These are phyloP conservation scores for Pomatorhinus ruficollis DNA, from an alignment of 2,113 vertebrate genomes.

Conservation along the genomic window DNA sequence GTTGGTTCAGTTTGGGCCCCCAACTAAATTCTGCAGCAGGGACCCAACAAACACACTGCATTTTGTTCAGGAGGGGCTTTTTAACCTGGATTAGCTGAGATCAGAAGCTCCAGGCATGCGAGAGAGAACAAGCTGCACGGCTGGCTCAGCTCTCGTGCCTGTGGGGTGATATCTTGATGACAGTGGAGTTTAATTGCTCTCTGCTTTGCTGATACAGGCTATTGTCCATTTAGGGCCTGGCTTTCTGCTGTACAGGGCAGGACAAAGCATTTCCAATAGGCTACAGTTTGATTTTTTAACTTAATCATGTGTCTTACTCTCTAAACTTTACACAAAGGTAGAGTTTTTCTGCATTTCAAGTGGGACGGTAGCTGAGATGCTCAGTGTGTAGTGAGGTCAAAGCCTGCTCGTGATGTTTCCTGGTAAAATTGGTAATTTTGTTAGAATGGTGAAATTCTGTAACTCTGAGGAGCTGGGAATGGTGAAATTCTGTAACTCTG, in stretches of 20 bases:
- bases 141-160: constrained; percentile 45
- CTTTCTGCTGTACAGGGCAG: background rate
- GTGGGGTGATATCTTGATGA: constrained; percentile 50
- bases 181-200: constrained; percentile 34
- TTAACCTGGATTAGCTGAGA: background rate
- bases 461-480: background rate
- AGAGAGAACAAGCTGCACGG: background rate
- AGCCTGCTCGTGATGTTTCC: accelerated
- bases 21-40: background rate
- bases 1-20: accelerated
- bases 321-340: accelerated
- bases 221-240: background rate
- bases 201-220: constrained; percentile 29
- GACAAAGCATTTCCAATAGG: background rate
- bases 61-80: background rate
- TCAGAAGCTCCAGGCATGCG: constrained; percentile 6
- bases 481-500: background rate
- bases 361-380: accelerated
- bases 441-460: background rate
- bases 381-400: background rate
- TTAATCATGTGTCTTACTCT: background rate
- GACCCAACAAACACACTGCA: accelerated
- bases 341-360: accelerated
- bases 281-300: background rate
- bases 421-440: background rate